Evolutionary conservation across 2,113 vertebrate species (phyloP).

Genomic region (Dromaius novaehollandiae): DNA sequence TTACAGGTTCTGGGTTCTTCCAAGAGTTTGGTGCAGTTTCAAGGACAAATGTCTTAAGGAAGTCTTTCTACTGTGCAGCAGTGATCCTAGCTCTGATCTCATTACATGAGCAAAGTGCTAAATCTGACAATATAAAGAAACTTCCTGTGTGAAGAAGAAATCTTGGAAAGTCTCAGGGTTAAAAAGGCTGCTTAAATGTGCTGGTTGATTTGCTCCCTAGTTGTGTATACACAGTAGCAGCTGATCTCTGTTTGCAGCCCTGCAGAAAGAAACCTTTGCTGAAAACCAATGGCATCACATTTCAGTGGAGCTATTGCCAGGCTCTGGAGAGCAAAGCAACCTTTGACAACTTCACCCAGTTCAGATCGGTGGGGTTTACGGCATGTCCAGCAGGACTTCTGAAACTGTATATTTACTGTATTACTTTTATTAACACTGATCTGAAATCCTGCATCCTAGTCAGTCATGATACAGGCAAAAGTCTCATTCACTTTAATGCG

Average conservation of each 20-base stretch:
- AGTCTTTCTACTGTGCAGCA: constrained; percentile 88
- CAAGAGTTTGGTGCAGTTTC: constrained; percentile 99
- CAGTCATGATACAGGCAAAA: not conserved
- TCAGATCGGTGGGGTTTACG: constrained; percentile 31
- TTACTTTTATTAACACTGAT: not conserved
- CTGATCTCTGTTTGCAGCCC: constrained; percentile 89
- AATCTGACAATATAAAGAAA: constrained; percentile 78
- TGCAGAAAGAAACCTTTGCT: constrained; percentile 86
- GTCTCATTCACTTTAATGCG: not conserved
- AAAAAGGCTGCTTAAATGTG: constrained; percentile 80
- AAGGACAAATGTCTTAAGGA: constrained; percentile 95
- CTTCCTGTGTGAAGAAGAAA: constrained; percentile 80
- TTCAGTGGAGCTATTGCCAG: constrained; percentile 88
- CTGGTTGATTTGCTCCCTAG: constrained; percentile 80
- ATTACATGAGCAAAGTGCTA: constrained; percentile 79
- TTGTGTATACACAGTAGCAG: constrained; percentile 82
- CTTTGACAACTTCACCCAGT: constrained; percentile 80
- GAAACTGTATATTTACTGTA: not conserved
- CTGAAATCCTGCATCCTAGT: not conserved
- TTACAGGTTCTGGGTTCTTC: constrained; percentile 95
- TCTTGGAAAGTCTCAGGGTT: constrained; percentile 82
- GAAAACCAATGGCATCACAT: constrained; percentile 89
- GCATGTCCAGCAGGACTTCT: constrained; percentile 34
- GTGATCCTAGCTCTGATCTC: constrained; percentile 84
- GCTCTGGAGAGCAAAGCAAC: constrained; percentile 79